Conservation (phyloP, 2,113 vertebrate species). For the Maccullochella peelii region DNA sequence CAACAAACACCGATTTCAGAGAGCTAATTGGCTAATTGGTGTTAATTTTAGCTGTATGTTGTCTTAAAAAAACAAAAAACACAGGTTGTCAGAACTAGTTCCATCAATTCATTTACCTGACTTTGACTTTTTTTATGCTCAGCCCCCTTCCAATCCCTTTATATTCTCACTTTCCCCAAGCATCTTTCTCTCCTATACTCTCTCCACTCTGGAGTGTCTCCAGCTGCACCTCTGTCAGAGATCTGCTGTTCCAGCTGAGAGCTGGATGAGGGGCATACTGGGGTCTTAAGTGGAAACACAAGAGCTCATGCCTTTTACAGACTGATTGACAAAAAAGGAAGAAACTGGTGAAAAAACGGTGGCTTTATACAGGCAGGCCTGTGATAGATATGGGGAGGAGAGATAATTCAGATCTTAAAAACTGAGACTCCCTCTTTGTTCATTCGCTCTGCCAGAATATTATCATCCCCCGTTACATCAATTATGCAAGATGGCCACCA, state of each 20-base stretch:
- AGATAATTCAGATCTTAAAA: constrained; percentile 12
- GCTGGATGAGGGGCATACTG: constrained; percentile 31
- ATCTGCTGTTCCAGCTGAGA: constrained; percentile 47
- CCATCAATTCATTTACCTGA: neutral
- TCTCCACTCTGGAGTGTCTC: constrained; percentile 18
- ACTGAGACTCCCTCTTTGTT: constrained; percentile 7
- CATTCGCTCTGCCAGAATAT: constrained; percentile 40
- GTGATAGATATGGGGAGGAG: neutral
- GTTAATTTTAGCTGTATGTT: neutral
- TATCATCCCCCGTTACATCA: constrained; percentile 38
- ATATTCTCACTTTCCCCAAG: constrained; percentile 16
- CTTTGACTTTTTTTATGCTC: neutral
- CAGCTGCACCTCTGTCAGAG: constrained; percentile 40
- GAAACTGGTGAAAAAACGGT: neutral
- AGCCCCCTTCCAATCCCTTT: neutral
- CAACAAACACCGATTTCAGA: constrained; percentile 41
- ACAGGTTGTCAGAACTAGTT: neutral
- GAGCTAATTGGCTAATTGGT: constrained; percentile 20
- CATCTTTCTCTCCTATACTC: neutral
- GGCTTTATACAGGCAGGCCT: neutral
- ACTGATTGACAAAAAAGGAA: constrained; percentile 5
- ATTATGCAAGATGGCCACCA: constrained; percentile 63
- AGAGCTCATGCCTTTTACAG: neutral
- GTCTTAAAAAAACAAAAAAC: neutral
- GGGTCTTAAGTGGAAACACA: constrained; percentile 32